Evolutionary conservation across 2,888 invertebrate genomes (phyloP).

Genomic region (Euproctis similis): DNA sequence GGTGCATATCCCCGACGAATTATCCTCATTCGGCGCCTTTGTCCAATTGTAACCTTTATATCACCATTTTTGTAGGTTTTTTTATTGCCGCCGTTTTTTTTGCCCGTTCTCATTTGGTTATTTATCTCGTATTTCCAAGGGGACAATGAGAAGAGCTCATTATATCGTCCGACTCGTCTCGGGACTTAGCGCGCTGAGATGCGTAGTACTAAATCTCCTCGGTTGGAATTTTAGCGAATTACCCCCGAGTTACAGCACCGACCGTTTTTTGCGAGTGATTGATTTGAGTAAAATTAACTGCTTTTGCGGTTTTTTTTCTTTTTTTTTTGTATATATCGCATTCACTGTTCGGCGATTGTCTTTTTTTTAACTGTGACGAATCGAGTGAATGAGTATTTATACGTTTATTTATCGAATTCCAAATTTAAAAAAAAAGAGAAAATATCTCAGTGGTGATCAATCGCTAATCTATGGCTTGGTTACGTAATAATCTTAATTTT

Average conservation of each 20-base stretch:
- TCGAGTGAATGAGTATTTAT: too few species aligned
- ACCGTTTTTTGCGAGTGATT: conserved; percentile 68
- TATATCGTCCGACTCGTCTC: conserved; percentile 46
- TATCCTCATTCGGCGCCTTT: conserved; percentile 73
- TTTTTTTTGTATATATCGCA: too few species aligned
- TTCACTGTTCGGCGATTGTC: conserved; percentile 13
- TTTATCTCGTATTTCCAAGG: conserved; percentile 69
- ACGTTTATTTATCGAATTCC: too few species aligned
- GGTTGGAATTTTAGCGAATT: conserved; percentile 71
- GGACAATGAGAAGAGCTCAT: conserved; percentile 61
- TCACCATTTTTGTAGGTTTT: conserved; percentile 72
- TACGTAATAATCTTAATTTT: conserved; percentile 1
- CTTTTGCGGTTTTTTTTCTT: conserved; percentile 48
- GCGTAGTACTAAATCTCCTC: conserved; percentile 67
- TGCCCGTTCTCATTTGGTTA: conserved; percentile 75
- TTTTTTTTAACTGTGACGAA: too few species aligned
- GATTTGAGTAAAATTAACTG: conserved; percentile 70
- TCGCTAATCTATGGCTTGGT: neutral
- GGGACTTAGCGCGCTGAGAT: conserved; percentile 58
- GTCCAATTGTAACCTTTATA: conserved; percentile 72
- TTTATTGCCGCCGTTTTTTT: too few species aligned
- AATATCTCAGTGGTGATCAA: too few species aligned
- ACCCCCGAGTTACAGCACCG: conserved; percentile 55
- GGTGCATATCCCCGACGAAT: conserved; percentile 74
- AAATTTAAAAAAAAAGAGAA: too few species aligned